These are phyloP conservation scores for Papilio elwesi DNA, from an alignment of 2,888 invertebrate species.

Conservation along the genomic window DNA sequence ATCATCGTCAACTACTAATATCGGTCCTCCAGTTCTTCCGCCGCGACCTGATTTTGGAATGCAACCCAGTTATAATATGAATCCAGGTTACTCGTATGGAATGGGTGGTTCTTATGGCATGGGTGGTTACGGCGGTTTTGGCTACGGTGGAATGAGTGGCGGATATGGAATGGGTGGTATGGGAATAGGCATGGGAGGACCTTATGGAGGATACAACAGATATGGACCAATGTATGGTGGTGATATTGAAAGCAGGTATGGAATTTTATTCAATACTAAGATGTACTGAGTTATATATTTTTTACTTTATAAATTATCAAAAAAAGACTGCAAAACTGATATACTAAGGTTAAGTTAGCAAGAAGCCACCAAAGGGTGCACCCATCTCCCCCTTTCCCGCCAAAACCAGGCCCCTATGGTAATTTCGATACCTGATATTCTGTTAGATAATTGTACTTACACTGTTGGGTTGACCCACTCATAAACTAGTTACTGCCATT, in stretches of 20 bases:
- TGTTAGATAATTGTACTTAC: too few relatives aligned
- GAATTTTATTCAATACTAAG: neutral
- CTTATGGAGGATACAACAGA: conserved; percentile 75
- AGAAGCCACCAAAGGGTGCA: too few relatives aligned
- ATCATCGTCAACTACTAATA: conserved; percentile 53
- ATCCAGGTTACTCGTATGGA: conserved; percentile 52
- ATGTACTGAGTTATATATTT: too few relatives aligned
- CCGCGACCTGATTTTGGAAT: conserved; percentile 65
- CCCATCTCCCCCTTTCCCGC: too few relatives aligned
- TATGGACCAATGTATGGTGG: conserved; percentile 79
- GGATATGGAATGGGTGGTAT: conserved; percentile 50
- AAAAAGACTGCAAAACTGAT: too few relatives aligned
- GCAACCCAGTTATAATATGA: conserved; percentile 62
- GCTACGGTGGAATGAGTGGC: conserved; percentile 49
- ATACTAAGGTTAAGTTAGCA: too few relatives aligned
- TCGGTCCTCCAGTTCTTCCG: conserved; percentile 63
- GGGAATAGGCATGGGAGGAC: conserved; percentile 46
- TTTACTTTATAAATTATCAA: too few relatives aligned
- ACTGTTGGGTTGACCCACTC: too few relatives aligned
- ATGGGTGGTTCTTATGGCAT: conserved; percentile 52
- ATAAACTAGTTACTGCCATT: too few relatives aligned
- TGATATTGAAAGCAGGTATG: conserved; percentile 86
- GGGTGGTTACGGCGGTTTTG: conserved; percentile 47
- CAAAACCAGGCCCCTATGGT: too few relatives aligned
- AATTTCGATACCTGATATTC: too few relatives aligned